Evolutionary conservation across 2,888 invertebrate species (phyloP), one percentile per base, ranked within the genome.

Genomic region (Aspidapion aeneum): DNA sequence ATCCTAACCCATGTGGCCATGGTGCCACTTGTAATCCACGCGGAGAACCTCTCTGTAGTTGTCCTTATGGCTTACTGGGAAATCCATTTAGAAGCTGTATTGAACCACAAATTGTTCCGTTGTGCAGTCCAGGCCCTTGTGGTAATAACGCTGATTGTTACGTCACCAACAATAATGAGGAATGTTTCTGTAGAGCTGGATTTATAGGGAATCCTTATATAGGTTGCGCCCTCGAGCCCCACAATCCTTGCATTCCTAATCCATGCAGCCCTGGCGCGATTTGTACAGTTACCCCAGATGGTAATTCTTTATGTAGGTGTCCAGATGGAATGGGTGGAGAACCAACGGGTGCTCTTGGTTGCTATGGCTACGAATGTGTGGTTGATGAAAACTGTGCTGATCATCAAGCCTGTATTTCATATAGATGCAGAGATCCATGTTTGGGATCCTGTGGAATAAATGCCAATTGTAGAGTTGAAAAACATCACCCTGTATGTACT

Each of bases 81-180:
- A 94, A 94, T 82, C 93, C 94, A 16, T 94, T 90, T 75, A 87
- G 87, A 73, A 85, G 85, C 68, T 94, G 94, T 74, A 82, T 84
- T 60, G 85, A 83, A 75, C 85, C 85, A 68, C 76, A 86, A 35
- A 83, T 86, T 1, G 81, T 84, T 64, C 82, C 87, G 5, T 80
- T 93, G 9, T 94, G 93, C 73, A 86, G 86, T 76, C 93, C 93
- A 9, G 93, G 93, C 9, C 91, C 92, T 1, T 94, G 94, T 79
- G 93, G 93, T 21, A 79, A 82, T 18, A 91, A 94, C 77, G 88
- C 93, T 9, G 92, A 93, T 75, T 94, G 94, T 75, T 93, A 93
- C 74, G 90, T 93, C 2, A 85, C 89, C 56, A 88, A 89, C 63
- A 91, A 91, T 73, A 87, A 87, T 73, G 94, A 95, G 78, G 88